Base-by-base conservation (phyloP, 2,797 vertebrate genomes). In the Limosa lapponica region DNA sequence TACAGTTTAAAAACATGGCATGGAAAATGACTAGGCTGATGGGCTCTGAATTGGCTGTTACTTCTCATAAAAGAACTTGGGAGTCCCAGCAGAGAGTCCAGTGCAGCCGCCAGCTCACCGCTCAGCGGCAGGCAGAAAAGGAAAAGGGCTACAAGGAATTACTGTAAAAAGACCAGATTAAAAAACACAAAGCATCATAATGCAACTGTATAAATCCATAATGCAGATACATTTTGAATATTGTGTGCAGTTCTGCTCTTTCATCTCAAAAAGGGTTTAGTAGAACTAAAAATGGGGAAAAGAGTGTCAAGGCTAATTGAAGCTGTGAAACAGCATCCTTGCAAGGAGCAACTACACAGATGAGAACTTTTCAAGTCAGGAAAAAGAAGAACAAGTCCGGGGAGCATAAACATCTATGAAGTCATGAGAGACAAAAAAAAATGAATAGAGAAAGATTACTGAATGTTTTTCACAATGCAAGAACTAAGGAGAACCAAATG, bases 401-500 rank as follows among this genome's bases (percentile, higher is more conserved):
- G 54, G 48, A 93, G 70, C 30, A 54, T 4, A 93, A 67, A 66
- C 8, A 54, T 52, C 59, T 80, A 23, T 37, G 28, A 94, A 94
- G 88, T 62, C 73, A 66, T 11, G 9, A 92, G 52, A 52, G 55
- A 48, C 43, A 94, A 51, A 54, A 52, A 52, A 93, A 25, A 94
- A 25, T 5, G 39, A 90, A 95, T 43, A 74, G 79, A 67, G 59
- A 55, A 96, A 92, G 86, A 84, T 73, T 90, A 79, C 36, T 11
- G 90, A 82, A 84, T 48, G 83, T 74, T 95, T 90, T 95, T 75
- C 86, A 82, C 82, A 89, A 77, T 41, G 22, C 41, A 92, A 84
- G 70, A 73, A 94, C 44, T 82, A 84, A 79, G n/a, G 43, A 77
- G 67, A 95, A 90, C 51, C 77, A 94, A 97, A 94, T 89, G 75